Evolutionary conservation across 2,113 vertebrate species (phyloP).

Genomic region (Salvelinus fontinalis): DNA sequence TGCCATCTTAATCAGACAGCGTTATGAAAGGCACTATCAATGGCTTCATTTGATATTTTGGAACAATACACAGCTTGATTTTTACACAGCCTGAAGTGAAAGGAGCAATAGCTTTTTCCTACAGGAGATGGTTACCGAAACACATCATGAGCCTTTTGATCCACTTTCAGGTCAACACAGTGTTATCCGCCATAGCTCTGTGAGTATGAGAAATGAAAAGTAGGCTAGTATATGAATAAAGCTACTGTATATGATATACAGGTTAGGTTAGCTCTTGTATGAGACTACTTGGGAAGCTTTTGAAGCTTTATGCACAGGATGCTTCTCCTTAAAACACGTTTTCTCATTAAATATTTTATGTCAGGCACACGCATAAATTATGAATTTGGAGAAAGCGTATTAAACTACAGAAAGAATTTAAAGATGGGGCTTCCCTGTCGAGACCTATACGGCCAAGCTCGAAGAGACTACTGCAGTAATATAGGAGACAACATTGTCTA

Average conservation of each 20-base stretch:
- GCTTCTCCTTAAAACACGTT: slow-evolving; percentile 35
- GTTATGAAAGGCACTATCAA: neutral
- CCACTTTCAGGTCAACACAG: neutral
- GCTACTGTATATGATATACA: neutral
- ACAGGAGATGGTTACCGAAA: neutral
- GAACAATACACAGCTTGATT: neutral
- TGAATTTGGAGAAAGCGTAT: slow-evolving; percentile 35
- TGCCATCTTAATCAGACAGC: neutral
- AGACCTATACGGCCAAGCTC: neutral
- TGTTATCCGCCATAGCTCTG: neutral
- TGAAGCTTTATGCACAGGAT: neutral
- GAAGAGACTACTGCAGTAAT: slow-evolving; percentile 5
- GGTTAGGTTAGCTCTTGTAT: neutral
- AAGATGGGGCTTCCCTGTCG: neutral
- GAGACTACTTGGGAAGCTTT: neutral
- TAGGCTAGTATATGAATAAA: neutral
- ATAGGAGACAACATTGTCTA: neutral
- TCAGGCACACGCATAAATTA: slow-evolving; percentile 53
- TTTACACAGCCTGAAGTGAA: neutral
- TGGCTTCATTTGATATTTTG: neutral
- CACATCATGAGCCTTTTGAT: neutral
- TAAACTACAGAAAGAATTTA: slow-evolving; percentile 37
- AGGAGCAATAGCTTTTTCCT: neutral
- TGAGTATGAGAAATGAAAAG: neutral
- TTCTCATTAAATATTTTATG: slow-evolving; percentile 58